These are phyloP conservation scores for Tenebrosternarchus preto DNA, from an alignment of 2,113 vertebrate genomes.

Conservation along the genomic window DNA sequence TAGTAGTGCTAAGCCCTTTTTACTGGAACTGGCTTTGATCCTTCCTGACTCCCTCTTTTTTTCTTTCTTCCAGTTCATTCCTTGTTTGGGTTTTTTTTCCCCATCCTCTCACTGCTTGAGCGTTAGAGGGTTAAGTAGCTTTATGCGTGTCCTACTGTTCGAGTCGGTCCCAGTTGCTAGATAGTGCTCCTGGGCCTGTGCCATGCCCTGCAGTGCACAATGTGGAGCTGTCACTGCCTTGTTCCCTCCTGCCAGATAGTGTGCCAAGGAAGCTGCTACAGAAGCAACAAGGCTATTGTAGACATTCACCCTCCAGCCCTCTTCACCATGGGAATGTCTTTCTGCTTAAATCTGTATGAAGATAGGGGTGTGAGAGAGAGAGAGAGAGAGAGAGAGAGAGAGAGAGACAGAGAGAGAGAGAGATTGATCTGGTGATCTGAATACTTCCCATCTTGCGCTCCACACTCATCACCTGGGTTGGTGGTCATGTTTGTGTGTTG, in stretches of 20 bases:
- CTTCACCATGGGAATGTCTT: background rate
- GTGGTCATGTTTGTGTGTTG: too few species aligned
- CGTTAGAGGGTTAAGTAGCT: constrained; percentile 23
- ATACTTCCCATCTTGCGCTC: too few species aligned
- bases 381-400: too few species aligned
- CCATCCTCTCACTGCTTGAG: background rate
- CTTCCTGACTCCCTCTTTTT: background rate
- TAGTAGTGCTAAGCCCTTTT: constrained; percentile 16
- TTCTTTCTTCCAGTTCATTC: background rate
- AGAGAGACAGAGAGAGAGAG: background rate
- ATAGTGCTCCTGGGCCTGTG: constrained; percentile 6
- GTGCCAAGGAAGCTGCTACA: background rate
- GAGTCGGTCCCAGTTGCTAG: constrained; percentile 29
- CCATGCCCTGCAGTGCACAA: constrained; percentile 24
- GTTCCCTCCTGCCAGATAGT: constrained; percentile 10
- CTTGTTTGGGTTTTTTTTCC: too few species aligned
- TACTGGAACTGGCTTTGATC: background rate
- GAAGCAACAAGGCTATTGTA: constrained; percentile 25
- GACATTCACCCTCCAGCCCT: background rate
- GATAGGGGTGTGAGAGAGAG: too few species aligned
- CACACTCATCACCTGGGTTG: too few species aligned
- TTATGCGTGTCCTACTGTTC: constrained; percentile 8
- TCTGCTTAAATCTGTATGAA: too few species aligned
- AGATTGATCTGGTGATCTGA: background rate
- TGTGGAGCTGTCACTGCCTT: background rate